A percentile compares a stretch with the other conserved stretches of the same genome.
These are phyloP conservation scores for Mythimna vitellina DNA, from an alignment of 2,888 invertebrate species.

Conservation along the genomic window DNA sequence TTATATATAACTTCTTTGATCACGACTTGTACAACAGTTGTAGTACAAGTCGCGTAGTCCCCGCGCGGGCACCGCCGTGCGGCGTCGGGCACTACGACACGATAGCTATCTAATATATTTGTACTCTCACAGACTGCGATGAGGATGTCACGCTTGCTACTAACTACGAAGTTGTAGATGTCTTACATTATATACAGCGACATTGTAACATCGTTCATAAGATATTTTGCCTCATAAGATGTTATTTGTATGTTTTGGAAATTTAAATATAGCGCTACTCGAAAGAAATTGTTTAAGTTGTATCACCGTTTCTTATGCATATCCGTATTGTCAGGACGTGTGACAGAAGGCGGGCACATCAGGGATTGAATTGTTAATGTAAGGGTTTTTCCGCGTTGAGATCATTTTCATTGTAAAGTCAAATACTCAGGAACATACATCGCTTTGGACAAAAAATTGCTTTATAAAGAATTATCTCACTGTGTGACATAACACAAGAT, in stretches of 20 bases:
- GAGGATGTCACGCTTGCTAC: background rate
- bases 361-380: background rate
- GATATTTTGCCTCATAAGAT: constrained; percentile 10
- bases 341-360: background rate
- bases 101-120: constrained; percentile 14
- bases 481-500: no score
- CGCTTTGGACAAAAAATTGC: no score
- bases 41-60: no score
- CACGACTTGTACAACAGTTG: constrained; percentile 7
- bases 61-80: no score
- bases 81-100: constrained; percentile 23
- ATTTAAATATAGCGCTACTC: background rate
- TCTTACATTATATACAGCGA: background rate
- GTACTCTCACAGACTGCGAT: background rate
- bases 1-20: background rate
- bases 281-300: background rate
- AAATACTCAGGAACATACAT: no score
- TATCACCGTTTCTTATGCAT: background rate
- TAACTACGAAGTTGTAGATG: constrained; percentile 1
- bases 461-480: no score
- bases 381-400: no score
- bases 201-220: constrained; percentile 17
- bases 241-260: background rate
- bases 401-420: no score
- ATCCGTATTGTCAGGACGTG: background rate